Percentiles rank a stretch among this genome's conserved stretches.
These are phyloP conservation scores for Mythimna pallens DNA, from an alignment of 2,888 invertebrate species.

Conservation along the genomic window DNA sequence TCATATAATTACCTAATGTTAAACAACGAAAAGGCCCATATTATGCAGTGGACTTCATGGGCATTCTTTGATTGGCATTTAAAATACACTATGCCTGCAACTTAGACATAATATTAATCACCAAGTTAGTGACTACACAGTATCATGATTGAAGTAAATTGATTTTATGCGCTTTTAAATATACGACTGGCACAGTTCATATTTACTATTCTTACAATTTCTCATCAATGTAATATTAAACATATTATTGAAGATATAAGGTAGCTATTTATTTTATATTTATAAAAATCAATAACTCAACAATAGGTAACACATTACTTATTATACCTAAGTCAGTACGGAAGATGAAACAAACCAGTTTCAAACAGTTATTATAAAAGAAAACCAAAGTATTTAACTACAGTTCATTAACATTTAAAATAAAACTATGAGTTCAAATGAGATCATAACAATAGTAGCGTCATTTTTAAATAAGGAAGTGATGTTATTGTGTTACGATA, in stretches of 20 bases:
- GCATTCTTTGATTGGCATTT: not conserved
- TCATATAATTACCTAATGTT: not conserved
- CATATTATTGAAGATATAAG: not conserved
- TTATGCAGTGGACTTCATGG: not conserved
- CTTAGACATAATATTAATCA: not conserved
- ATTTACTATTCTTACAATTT: not conserved
- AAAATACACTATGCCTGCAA: not conserved
- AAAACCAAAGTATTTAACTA: slow-evolving; percentile 17
- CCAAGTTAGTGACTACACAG: not conserved
- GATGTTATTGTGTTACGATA: not conserved
- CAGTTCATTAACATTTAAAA: slow-evolving; percentile 26
- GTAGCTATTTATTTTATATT: not conserved
- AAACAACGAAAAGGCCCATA: not conserved
- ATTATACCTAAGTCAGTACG: slow-evolving; percentile 16
- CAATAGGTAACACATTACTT: slow-evolving; percentile 18
- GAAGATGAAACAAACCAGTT: slow-evolving; percentile 23
- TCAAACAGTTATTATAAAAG: slow-evolving; percentile 8
- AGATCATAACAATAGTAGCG: slow-evolving; percentile 59
- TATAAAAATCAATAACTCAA: slow-evolving; percentile 20
- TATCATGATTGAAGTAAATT: not conserved
- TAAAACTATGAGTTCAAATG: slow-evolving; percentile 55
- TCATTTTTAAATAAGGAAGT: slow-evolving; percentile 1
- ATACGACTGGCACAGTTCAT: not conserved
- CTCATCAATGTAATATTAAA: not conserved
- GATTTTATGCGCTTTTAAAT: slow-evolving; percentile 1